Base-by-base conservation (phyloP, 2,888 invertebrate genomes). In the Agrypnus murinus region DNA sequence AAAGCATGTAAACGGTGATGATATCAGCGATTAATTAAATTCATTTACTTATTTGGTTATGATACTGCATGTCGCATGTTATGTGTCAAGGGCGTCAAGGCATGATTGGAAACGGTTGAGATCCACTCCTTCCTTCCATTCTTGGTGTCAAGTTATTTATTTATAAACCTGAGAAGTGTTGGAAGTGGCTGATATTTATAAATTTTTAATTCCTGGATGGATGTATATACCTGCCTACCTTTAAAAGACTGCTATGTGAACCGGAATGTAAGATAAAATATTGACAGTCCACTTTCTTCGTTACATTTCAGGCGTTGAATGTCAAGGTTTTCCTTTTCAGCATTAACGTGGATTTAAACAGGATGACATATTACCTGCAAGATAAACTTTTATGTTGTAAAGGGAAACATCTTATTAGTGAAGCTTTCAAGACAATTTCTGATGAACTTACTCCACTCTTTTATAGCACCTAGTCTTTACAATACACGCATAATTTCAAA, bases 81-180 rank as follows among this genome's bases (percentile, higher is more conserved):
- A 43, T 32, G 48, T 62, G 62, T 62, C 62, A 62, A 62, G 62
- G 62, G 48, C 62, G 17, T 17, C 46, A 46, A 19, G n/a, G 7
- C 62, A 25, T 5, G 5, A 25, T 10, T 14, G 3, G 9, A 15
- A n/a, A 3, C 3, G 17, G 1, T 48, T 1, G 3, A 2, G 12
- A 15, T 15, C 12, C 40, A 3, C 25, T 25, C 25, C n/a, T n/a
- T 25, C 25, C 25, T 25, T 25, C 25, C 5, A 25, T 25, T 25
- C 25, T 25, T 25, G 25, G 25, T 25, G 25, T 25, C 3, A 25
- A 25, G 25, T 25, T 25, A 36, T 55, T 50, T 55, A 55, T 36
- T 55, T 55, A 36, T 55, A 55, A 36, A 36, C 55, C n/a, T 36
- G 19, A 8, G 17, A n/a, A 17, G 25, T 25, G 25, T 17, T 14